phyloP scores from a whole-genome alignment of 2,888 invertebrate genomes.

The Archips crataeganus region DNA sequence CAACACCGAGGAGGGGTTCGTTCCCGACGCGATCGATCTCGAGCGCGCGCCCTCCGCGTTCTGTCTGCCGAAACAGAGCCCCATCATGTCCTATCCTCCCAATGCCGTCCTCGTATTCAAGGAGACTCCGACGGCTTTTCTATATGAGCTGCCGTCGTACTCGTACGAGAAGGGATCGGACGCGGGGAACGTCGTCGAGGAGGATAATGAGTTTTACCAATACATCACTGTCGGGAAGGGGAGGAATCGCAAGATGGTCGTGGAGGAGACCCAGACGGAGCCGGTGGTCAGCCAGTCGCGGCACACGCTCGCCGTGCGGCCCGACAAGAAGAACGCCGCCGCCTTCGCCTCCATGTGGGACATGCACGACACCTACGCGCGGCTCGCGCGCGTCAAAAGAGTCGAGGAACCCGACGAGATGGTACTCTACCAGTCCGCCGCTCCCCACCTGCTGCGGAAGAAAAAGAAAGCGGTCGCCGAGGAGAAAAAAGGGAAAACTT shows the following conservation, averaged over 20 bases:
- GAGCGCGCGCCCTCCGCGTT: slow-evolving; percentile 75
- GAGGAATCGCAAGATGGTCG: slow-evolving; percentile 87
- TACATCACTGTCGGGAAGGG: slow-evolving; percentile 89
- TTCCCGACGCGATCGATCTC: slow-evolving; percentile 57
- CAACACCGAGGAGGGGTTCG: slow-evolving; percentile 71
- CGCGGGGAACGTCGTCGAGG: slow-evolving; percentile 85
- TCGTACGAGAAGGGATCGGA: slow-evolving; percentile 86
- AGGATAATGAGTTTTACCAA: slow-evolving; percentile 88
- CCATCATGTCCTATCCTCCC: slow-evolving; percentile 77
- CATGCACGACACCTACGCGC: slow-evolving; percentile 90
- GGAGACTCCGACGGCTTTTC: slow-evolving; percentile 88
- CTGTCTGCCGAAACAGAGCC: slow-evolving; percentile 67
- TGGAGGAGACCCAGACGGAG: slow-evolving; percentile 90
- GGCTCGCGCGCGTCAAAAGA: slow-evolving; percentile 61
- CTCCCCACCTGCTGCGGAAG: slow-evolving; percentile 64
- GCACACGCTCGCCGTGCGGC: slow-evolving; percentile 85
- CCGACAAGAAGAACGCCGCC: slow-evolving; percentile 83
- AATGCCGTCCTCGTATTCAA: slow-evolving; percentile 87
- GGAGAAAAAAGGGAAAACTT: slow-evolving; percentile 56
- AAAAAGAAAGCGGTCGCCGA: slow-evolving; percentile 51
- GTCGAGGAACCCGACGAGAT: slow-evolving; percentile 76
- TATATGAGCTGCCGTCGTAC: slow-evolving; percentile 88
- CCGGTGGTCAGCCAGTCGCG: slow-evolving; percentile 87
- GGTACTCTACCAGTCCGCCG: slow-evolving; percentile 76
- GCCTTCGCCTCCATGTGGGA: slow-evolving; percentile 92